phyloP scores from a whole-genome alignment of 2,888 invertebrate species.

The Andrena bucephala region DNA sequence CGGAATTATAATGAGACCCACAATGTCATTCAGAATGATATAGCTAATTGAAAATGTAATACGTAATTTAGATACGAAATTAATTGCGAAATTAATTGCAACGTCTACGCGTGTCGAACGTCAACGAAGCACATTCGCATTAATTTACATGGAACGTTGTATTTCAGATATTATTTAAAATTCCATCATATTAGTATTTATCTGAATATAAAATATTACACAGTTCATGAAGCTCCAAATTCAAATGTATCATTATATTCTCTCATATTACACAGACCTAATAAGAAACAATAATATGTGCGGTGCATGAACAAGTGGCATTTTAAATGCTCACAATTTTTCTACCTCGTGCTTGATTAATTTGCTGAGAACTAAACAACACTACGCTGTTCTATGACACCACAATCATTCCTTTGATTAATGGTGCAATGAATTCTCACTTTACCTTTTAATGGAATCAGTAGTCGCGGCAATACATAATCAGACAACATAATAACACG shows the following conservation, averaged over 20 bases:
- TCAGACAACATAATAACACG: constrained; percentile 53
- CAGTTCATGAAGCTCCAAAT: background rate
- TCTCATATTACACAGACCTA: background rate
- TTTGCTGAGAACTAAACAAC: constrained; percentile 56
- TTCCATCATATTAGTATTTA: no score
- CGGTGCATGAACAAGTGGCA: constrained; percentile 23
- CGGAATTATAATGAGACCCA: constrained; percentile 12
- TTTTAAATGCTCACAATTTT: constrained; percentile 39
- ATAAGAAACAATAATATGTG: constrained; percentile 7
- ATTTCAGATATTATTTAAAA: no score
- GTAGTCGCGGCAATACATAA: constrained; percentile 52
- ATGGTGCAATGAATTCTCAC: constrained; percentile 67
- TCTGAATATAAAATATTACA: background rate
- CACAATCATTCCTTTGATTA: constrained; percentile 65
- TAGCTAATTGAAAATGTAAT: constrained; percentile 46
- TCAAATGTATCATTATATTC: background rate
- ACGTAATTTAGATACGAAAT: constrained; percentile 44
- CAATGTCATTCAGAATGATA: constrained; percentile 6
- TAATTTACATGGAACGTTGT: constrained; percentile 1
- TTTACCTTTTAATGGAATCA: constrained; percentile 68
- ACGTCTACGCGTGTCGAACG: background rate
- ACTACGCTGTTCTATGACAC: constrained; percentile 19
- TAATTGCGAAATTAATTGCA: constrained; percentile 45
- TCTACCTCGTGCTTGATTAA: constrained; percentile 56
- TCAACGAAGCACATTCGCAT: background rate